These are phyloP conservation scores for Myopa tessellatipennis DNA, from an alignment of 2,888 invertebrate genomes.

Conservation along the genomic window DNA sequence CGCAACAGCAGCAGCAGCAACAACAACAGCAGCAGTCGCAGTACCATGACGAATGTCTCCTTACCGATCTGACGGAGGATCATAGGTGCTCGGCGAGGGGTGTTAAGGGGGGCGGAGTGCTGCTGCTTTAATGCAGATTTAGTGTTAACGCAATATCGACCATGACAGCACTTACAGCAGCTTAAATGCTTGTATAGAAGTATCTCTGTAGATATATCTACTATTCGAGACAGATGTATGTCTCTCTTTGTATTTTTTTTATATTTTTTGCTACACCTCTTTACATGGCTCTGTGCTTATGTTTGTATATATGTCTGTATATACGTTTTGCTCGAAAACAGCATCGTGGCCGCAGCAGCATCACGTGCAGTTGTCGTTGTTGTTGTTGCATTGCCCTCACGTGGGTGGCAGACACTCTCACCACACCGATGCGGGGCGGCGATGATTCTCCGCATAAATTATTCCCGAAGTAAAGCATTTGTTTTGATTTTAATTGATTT, in stretches of 20 bases:
- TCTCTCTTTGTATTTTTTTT: too few relatives aligned
- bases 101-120: neutral
- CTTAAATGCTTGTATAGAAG: neutral
- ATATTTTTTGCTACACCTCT: too few relatives aligned
- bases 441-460: conserved; percentile 27
- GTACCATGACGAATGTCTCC: conserved; percentile 14
- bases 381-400: conserved; percentile 56
- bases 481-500: conserved; percentile 29
- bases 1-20: conserved; percentile 17
- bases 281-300: neutral
- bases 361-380: conserved; percentile 7
- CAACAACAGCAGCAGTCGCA: neutral
- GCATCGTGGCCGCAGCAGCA: conserved; percentile 10
- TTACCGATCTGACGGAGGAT: neutral
- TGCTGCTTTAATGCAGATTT: conserved; percentile 59
- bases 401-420: conserved; percentile 59
- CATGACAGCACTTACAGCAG: conserved; percentile 54
- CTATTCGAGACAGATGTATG: neutral
- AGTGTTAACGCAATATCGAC: conserved; percentile 63
- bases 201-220: neutral
- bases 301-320: neutral
- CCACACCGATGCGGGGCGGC: neutral
- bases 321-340: neutral
- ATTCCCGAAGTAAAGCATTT: conserved; percentile 5
- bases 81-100: neutral